Conservation (phyloP, 1,140 invertebrate genomes). For the Bombyx mandarina region DNA sequence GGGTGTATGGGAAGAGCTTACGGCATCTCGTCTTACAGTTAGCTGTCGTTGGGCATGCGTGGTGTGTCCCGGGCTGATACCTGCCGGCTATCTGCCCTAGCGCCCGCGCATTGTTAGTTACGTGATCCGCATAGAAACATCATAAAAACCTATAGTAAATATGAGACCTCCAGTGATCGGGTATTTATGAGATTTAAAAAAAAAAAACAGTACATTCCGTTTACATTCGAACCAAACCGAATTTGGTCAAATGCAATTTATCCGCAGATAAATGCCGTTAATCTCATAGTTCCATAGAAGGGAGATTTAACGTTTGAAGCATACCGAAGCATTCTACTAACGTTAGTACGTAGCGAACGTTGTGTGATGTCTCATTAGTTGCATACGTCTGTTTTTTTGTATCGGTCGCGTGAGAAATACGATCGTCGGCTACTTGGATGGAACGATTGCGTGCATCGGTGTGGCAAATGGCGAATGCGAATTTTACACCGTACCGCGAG, state of each 20-base stretch:
- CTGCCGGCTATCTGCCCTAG: slow-evolving; percentile 34
- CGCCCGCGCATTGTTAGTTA: slow-evolving; percentile 54
- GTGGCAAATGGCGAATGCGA: slow-evolving; percentile 30
- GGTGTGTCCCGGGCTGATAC: slow-evolving; percentile 29
- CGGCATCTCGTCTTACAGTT: slow-evolving; percentile 51
- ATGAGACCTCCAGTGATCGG: slow-evolving; percentile 32
- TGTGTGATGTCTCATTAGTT: slow-evolving; percentile 8
- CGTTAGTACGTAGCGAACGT: too few species aligned
- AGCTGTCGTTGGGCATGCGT: slow-evolving; percentile 45
- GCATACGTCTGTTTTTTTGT: slow-evolving; percentile 7
- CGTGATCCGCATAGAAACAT: slow-evolving; percentile 62
- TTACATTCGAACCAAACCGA: too few species aligned
- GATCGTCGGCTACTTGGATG: slow-evolving; percentile 27
- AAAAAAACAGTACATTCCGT: too few species aligned
- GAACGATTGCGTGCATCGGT: slow-evolving; percentile 35
- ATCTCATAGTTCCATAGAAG: too few species aligned
- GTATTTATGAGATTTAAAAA: background rate
- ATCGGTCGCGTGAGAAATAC: slow-evolving; percentile 34
- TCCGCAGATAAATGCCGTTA: too few species aligned
- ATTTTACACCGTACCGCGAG: slow-evolving; percentile 41
- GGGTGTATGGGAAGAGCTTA: slow-evolving; percentile 51
- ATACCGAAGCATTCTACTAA: too few species aligned
- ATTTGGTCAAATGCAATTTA: too few species aligned
- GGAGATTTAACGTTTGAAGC: too few species aligned
- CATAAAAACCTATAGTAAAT: slow-evolving; percentile 52